These are phyloP conservation scores for Argyrosomus regius DNA, from an alignment of 2,797 vertebrate species.

Conservation along the genomic window DNA sequence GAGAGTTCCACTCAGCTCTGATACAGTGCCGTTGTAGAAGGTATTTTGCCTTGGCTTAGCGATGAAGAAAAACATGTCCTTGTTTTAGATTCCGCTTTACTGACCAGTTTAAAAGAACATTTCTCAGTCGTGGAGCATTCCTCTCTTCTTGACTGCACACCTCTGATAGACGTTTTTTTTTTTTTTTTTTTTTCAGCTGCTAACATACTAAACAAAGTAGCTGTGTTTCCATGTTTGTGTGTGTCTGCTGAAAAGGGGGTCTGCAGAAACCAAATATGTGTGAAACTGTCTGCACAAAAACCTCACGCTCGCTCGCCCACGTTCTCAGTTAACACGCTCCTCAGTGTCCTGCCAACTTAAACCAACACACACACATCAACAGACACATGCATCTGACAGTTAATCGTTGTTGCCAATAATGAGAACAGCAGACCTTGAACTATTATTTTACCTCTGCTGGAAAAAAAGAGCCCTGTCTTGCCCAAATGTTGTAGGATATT, in stretches of 20 bases:
- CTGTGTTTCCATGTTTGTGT: conserved; percentile 9
- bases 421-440: conserved; percentile 63
- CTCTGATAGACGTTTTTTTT: conserved; percentile 44
- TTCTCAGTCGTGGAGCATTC: conserved; percentile 32
- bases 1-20: conserved; percentile 30
- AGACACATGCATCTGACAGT: conserved; percentile 54
- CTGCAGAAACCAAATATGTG: conserved; percentile 57
- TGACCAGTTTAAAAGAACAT: conserved; percentile 52
- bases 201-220: conserved; percentile 42
- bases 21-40: conserved; percentile 5
- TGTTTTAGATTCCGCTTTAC: conserved; percentile 49
- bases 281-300: conserved; percentile 46
- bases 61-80: conserved; percentile 51
- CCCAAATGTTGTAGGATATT: conserved; percentile 7
- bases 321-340: conserved; percentile 66
- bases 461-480: conserved; percentile 25
- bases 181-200: not conserved
- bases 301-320: conserved; percentile 52
- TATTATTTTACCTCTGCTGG: conserved; percentile 47
- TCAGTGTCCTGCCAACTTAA: conserved; percentile 73
- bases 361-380: conserved; percentile 35
- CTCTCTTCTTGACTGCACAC: conserved; percentile 42
- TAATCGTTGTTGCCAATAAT: conserved; percentile 62
- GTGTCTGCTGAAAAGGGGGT: conserved; percentile 17
- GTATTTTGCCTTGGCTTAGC: conserved; percentile 52